These are phyloP conservation scores for Nasonia longicornis DNA, from an alignment of 1,140 invertebrate genomes.

Conservation along the genomic window DNA sequence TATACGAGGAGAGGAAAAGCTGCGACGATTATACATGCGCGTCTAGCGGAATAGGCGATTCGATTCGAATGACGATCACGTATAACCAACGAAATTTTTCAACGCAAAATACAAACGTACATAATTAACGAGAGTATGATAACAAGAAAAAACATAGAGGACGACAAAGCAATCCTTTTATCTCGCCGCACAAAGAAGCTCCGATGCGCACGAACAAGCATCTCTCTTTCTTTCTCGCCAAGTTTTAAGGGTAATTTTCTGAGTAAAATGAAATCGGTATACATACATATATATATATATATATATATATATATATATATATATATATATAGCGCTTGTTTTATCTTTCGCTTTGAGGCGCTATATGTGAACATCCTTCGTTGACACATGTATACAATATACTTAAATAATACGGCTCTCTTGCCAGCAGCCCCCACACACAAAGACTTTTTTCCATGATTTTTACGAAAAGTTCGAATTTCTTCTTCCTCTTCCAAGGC, in stretches of 20 bases:
- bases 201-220: constrained; percentile 36
- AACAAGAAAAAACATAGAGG: constrained; percentile 36
- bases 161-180: constrained; percentile 19
- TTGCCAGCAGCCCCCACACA: not conserved
- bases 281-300: not conserved
- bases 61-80: not conserved
- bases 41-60: not conserved
- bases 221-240: constrained; percentile 36
- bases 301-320: no score
- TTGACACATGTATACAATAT: no score
- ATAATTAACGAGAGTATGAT: constrained; percentile 42
- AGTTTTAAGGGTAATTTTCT: not conserved
- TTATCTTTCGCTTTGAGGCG: no score
- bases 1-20: no score
- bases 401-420: no score
- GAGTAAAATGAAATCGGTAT: not conserved
- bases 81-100: constrained; percentile 39
- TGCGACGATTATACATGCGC: no score
- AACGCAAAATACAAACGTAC: constrained; percentile 32
- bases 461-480: constrained; percentile 3
- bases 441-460: not conserved
- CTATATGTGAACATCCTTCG: no score
- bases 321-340: not conserved
- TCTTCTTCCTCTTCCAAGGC: constrained; percentile 37
- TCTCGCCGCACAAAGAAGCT: not conserved